Evolutionary conservation across 2,113 vertebrate genomes (phyloP), one percentile per base, ranked within the genome.

Genomic region (Salminus brasiliensis): DNA sequence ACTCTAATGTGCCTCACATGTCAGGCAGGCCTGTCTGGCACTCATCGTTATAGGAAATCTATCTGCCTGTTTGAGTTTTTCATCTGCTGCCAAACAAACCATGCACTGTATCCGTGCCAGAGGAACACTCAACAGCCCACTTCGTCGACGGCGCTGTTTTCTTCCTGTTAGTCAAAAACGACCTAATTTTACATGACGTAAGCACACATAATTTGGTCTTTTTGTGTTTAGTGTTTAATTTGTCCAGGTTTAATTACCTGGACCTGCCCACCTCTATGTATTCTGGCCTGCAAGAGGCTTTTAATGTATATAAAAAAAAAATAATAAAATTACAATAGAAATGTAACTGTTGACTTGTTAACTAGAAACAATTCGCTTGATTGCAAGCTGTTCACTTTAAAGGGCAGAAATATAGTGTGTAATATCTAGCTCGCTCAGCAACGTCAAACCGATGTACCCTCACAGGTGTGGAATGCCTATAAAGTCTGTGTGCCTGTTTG

Each of bases 1-100:
- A 49, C 6, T 78, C 72, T 91, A 90, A 91, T 88, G 84, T 83
- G 39, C 65, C 86, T 91, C 89, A 85, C 86, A 85, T 91, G 90
- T 88, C 84, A 86, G 89, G 88, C 84, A 91, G 90, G 85, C 78
- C 39, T 52, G 74, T 69, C 86, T 88, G 88, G 90, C 90, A 85
- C 78, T 83, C 49, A 47, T 79, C 53, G 86, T 83, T 89, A 89
- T 90, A 86, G 89, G 88, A 91, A 92, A 91, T 92, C 85, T 90
- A 88, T 90, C 83, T 86, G 82, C 79, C 72, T 88, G 87, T 82
- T 80, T 74, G 10, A 78, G 69, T 71, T 80, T 80, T 79, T 91
- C 85, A 92, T 93, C 87, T 88, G 63, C 76, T 89, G 88, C 91
- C 91, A 92, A 86, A 83, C 81, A 88, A 81, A 73, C 74, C 85